Conservation (phyloP, 2,797 vertebrate genomes). For the Sebastes oblongus region DNA sequence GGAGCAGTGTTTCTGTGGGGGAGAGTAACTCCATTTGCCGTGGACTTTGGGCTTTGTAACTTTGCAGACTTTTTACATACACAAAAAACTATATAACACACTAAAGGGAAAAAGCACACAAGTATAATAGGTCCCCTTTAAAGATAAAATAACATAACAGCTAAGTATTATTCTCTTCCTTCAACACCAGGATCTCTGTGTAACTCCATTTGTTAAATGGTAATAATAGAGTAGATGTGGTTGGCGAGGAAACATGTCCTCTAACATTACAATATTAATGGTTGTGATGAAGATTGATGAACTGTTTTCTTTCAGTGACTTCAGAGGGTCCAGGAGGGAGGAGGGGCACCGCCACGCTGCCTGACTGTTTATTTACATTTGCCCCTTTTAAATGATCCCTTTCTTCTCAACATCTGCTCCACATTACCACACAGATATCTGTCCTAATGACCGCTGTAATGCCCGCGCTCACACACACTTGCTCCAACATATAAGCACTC, state of each 20-base stretch:
- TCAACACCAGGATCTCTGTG: background rate
- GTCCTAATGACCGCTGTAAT: slow-evolving; percentile 81
- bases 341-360: slow-evolving; percentile 69
- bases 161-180: slow-evolving; percentile 3
- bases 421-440: slow-evolving; percentile 84
- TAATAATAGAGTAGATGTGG: background rate
- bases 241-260: slow-evolving; percentile 27
- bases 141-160: background rate
- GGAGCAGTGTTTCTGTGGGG: no score
- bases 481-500: slow-evolving; percentile 23
- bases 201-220: slow-evolving; percentile 4
- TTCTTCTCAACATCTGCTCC: slow-evolving; percentile 85
- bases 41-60: no score
- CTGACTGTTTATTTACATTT: slow-evolving; percentile 86
- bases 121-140: no score
- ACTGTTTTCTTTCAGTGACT: slow-evolving; percentile 84
- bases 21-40: no score
- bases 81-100: no score
- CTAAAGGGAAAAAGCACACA: no score
- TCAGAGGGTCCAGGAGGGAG: slow-evolving; percentile 75
- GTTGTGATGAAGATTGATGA: slow-evolving; percentile 84
- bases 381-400: slow-evolving; percentile 84
- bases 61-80: no score
- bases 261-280: slow-evolving; percentile 73
- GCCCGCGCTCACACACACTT: slow-evolving; percentile 56